phyloP scores from a whole-genome alignment of 2,888 invertebrate species.

The Sesamia inferens region DNA sequence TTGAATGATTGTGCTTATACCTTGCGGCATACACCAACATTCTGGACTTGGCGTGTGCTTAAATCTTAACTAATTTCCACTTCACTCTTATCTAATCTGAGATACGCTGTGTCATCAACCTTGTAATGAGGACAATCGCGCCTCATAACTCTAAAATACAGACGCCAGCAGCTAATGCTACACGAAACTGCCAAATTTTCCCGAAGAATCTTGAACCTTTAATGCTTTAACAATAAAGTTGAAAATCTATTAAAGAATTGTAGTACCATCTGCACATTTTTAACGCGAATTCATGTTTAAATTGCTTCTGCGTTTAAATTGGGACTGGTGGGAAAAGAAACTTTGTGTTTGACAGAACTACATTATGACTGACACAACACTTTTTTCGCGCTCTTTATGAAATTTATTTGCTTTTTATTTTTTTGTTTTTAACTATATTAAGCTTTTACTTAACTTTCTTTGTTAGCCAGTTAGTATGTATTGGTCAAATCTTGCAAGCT shows the following conservation, averaged over 20 bases:
- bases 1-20: not conserved
- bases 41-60: constrained; percentile 61
- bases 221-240: too few species aligned
- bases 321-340: not conserved
- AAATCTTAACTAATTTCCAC: constrained; percentile 65
- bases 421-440: not conserved
- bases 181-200: too few species aligned
- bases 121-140: constrained; percentile 55
- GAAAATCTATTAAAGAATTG: too few species aligned
- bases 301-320: not conserved
- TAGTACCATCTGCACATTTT: not conserved
- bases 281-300: constrained; percentile 9
- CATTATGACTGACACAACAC: not conserved
- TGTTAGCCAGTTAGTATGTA: too few species aligned
- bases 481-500: too few species aligned
- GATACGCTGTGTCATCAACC: constrained; percentile 68
- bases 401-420: not conserved
- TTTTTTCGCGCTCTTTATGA: not conserved
- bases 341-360: not conserved
- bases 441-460: too few species aligned
- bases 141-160: constrained; percentile 31
- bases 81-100: constrained; percentile 68
- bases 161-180: too few species aligned
- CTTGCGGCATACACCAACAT: constrained; percentile 54
- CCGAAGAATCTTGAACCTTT: too few species aligned